phyloP scores from a whole-genome alignment of 2,888 invertebrate species.

The Anoplius nigerrimus region DNA sequence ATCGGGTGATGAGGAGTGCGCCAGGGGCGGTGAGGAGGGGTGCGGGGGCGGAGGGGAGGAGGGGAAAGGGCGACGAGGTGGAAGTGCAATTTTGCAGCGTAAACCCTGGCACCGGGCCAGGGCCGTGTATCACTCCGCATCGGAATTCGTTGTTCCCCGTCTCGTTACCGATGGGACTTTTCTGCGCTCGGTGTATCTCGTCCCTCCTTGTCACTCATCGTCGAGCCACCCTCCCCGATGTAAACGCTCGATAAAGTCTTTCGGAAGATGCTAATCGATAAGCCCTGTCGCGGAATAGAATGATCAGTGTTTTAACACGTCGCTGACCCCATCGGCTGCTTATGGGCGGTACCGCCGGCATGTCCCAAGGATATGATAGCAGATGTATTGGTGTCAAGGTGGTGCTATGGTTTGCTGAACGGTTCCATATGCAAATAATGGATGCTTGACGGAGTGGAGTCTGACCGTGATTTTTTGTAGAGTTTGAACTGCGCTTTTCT shows the following conservation, averaged over 20 bases:
- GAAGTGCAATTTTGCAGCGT: slow-evolving; percentile 67
- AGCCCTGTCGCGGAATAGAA: too few relatives aligned
- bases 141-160: slow-evolving; percentile 70
- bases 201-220: slow-evolving; percentile 6
- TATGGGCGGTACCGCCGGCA: too few relatives aligned
- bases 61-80: slow-evolving; percentile 45
- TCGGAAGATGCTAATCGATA: slow-evolving; percentile 15
- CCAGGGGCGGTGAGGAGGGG: slow-evolving; percentile 22
- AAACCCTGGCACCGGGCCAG: slow-evolving; percentile 67
- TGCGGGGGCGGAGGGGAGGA: slow-evolving; percentile 27
- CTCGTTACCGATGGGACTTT: slow-evolving; percentile 67
- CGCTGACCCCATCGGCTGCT: too few relatives aligned
- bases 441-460: too few relatives aligned
- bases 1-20: not conserved
- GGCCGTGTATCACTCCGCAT: slow-evolving; percentile 68
- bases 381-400: too few relatives aligned
- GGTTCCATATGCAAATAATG: too few relatives aligned
- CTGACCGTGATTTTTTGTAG: too few relatives aligned
- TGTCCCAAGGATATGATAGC: too few relatives aligned
- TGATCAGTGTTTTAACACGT: too few relatives aligned
- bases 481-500: too few relatives aligned
- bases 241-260: slow-evolving; percentile 17
- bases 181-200: slow-evolving; percentile 34
- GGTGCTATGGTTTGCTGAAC: too few relatives aligned
- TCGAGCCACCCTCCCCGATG: not conserved